These are phyloP conservation scores for Stichodactyla helianthus DNA, from an alignment of 64 coral and sea anemone species.

Conservation along the genomic window DNA sequence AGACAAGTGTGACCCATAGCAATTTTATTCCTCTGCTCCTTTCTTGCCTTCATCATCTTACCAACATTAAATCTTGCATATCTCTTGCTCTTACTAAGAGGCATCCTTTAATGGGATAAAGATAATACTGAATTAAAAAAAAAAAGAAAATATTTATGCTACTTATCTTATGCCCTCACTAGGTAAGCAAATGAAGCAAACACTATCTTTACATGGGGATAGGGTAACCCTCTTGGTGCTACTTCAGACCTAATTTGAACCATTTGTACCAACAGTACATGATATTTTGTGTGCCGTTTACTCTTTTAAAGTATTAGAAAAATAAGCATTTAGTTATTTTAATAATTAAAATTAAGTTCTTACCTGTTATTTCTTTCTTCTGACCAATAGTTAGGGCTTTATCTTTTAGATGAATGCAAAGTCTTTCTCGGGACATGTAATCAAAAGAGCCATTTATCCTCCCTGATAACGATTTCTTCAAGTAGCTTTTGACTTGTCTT, in stretches of 20 bases:
- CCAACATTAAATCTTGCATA: constrained; percentile 34
- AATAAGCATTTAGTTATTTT: background rate
- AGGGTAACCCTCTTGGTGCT: background rate
- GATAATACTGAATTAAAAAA: constrained; percentile 24
- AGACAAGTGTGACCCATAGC: constrained; percentile 34
- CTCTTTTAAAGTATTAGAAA: background rate
- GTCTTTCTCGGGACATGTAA: background rate
- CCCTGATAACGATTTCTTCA: background rate
- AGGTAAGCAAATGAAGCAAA: background rate
- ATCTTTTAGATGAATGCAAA: background rate
- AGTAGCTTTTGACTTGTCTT: background rate
- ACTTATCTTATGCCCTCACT: constrained; percentile 2
- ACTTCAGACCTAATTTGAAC: background rate
- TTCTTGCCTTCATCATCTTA: constrained; percentile 40
- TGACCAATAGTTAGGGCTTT: background rate
- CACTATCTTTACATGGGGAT: background rate
- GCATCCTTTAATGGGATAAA: constrained; percentile 36
- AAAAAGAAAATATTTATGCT: constrained; percentile 9
- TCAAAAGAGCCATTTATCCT: background rate
- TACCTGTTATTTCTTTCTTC: background rate
- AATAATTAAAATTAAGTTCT: no score
- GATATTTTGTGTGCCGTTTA: background rate
- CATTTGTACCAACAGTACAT: background rate
- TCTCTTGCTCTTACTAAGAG: constrained; percentile 43
- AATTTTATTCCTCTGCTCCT: constrained; percentile 37